Conservation (phyloP, 1,140 invertebrate species). For the Polypedilum vanderplanki region DNA sequence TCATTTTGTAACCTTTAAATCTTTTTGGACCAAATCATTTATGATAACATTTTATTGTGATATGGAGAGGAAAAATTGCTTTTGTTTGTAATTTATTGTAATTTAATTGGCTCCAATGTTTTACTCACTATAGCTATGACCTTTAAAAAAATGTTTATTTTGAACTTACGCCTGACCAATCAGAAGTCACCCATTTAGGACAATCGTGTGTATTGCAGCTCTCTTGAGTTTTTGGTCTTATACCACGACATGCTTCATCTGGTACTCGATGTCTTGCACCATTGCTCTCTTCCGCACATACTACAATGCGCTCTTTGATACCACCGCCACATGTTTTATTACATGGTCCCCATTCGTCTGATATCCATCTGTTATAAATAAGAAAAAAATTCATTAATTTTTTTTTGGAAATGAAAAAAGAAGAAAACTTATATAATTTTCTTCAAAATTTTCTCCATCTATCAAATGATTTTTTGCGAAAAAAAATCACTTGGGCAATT, state of each 20-base stretch:
- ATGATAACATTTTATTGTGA: background rate
- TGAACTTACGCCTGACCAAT: conserved; percentile 77
- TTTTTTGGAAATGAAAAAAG: conserved; percentile 20
- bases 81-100: background rate
- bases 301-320: conserved; percentile 62
- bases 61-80: background rate
- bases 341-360: conserved; percentile 80
- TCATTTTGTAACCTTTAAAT: background rate
- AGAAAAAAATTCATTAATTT: too few relatives aligned
- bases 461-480: too few relatives aligned
- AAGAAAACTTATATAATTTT: too few relatives aligned
- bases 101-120: too few relatives aligned
- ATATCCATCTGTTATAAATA: conserved; percentile 66
- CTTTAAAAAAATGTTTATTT: too few relatives aligned
- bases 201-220: conserved; percentile 75
- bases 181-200: conserved; percentile 72
- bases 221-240: conserved; percentile 67
- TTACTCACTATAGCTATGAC: too few relatives aligned
- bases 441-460: too few relatives aligned
- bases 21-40: background rate
- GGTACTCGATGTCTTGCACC: conserved; percentile 53
- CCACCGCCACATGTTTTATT: conserved; percentile 77
- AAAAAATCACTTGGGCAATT: too few relatives aligned
- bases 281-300: conserved; percentile 70
- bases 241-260: conserved; percentile 63